Evolutionary conservation across 1,140 invertebrate species (phyloP).

Genomic region (Aphelinus certus): DNA sequence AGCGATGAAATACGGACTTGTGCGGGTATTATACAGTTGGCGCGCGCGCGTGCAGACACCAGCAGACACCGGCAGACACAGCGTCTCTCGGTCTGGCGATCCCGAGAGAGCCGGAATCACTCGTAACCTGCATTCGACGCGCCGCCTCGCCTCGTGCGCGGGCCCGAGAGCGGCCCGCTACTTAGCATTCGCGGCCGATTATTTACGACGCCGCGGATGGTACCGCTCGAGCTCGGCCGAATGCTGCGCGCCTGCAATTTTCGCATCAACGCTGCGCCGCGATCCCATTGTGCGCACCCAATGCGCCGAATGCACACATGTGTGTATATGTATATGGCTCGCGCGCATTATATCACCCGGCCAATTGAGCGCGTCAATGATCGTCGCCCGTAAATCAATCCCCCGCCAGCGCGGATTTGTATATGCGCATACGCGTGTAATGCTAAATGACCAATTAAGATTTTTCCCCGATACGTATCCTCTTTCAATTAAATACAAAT

Average conservation of each 20-base stretch:
- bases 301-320: not conserved
- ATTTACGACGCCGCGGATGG: not conserved
- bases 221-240: no score
- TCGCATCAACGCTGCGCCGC: not conserved
- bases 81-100: no score
- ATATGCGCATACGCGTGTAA: not conserved
- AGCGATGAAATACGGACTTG: no score
- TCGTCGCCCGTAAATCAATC: constrained; percentile 11
- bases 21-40: no score
- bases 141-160: not conserved
- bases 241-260: not conserved
- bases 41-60: no score
- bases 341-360: no score
- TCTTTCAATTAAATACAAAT: no score
- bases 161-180: not conserved
- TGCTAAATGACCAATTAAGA: constrained; percentile 11
- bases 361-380: not conserved
- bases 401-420: not conserved
- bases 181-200: not conserved
- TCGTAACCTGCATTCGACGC: constrained; percentile 14
- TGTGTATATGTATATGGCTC: no score
- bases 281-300: not conserved
- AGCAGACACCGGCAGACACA: no score
- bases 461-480: not conserved
- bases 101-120: not conserved